Conservation (phyloP, 2,113 vertebrate genomes). For the Galemys pyrenaicus region DNA sequence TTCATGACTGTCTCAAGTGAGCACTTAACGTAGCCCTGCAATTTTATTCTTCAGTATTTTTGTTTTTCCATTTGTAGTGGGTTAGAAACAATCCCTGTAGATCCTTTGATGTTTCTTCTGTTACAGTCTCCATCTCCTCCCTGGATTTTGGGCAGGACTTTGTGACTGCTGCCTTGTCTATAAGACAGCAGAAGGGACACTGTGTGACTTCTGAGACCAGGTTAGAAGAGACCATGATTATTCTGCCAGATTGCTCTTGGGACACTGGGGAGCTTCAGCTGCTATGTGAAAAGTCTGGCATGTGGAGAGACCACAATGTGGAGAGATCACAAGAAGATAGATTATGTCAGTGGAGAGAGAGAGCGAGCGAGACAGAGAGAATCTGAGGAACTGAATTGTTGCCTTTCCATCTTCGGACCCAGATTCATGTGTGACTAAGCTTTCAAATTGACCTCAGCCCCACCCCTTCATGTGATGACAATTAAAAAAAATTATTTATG, state of each 20-base stretch:
- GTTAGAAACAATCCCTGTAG: neutral
- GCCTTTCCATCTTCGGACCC: neutral
- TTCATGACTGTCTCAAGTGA: neutral
- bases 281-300: neutral
- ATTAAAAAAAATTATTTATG: no score
- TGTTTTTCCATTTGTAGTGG: neutral
- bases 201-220: neutral
- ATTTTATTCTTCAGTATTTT: neutral
- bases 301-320: neutral
- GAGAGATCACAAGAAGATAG: neutral
- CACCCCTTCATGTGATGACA: neutral
- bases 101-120: neutral
- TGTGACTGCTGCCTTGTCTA: neutral
- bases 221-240: neutral
- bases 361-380: neutral
- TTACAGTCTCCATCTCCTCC: neutral
- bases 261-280: neutral
- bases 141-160: neutral
- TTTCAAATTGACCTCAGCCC: neutral
- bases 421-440: neutral
- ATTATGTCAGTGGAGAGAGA: neutral
- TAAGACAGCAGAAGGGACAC: neutral
- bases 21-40: neutral
- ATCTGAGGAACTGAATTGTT: neutral
- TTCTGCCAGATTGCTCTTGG: neutral